phyloP scores from a whole-genome alignment of 2,888 invertebrate species.

The Eristalinus sepulchralis region DNA sequence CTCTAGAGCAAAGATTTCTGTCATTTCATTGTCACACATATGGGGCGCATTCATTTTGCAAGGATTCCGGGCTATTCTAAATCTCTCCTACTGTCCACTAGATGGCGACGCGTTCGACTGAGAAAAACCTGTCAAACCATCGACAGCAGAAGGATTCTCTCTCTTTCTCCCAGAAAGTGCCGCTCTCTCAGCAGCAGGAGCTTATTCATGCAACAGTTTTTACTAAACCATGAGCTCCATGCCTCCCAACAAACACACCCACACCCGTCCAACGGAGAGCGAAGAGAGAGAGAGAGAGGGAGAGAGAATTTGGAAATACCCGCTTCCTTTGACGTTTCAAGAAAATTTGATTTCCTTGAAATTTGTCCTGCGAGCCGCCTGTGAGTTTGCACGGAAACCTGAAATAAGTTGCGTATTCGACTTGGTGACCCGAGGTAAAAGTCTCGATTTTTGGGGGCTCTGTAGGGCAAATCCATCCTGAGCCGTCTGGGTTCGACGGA shows the following conservation, averaged over 20 bases:
- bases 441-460: not conserved
- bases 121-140: not conserved
- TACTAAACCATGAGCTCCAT: slow-evolving; percentile 3
- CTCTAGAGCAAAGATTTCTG: no score
- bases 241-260: not conserved
- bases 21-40: no score
- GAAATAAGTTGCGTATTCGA: slow-evolving; percentile 41
- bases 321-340: not conserved
- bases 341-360: not conserved
- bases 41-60: no score
- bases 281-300: not conserved
- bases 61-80: not conserved
- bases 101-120: slow-evolving; percentile 1
- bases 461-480: not conserved
- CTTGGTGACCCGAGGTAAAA: not conserved
- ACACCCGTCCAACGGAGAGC: slow-evolving; percentile 2
- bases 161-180: not conserved
- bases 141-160: not conserved
- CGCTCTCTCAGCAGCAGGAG: not conserved
- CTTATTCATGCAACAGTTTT: slow-evolving; percentile 51
- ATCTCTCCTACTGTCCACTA: slow-evolving; percentile 18
- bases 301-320: not conserved
- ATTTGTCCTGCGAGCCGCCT: not conserved
- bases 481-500: not conserved
- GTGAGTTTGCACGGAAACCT: not conserved